Percentiles rank a stretch among this genome's conserved stretches.
phyloP scores from a whole-genome alignment of 2,113 vertebrate genomes.

The Lontra canadensis region DNA sequence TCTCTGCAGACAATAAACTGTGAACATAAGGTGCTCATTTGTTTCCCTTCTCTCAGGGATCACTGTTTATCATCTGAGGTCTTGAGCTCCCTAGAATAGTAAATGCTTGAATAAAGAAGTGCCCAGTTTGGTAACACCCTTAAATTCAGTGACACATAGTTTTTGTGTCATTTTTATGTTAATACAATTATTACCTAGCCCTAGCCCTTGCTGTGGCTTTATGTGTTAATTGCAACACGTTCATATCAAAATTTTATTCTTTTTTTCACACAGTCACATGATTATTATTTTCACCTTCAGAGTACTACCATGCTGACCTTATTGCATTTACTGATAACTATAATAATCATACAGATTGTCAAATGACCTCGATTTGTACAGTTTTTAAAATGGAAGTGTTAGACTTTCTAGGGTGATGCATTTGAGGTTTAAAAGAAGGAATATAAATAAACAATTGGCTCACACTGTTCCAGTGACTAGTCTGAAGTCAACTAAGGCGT shows the following conservation, averaged over 20 bases:
- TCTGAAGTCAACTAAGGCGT: background rate
- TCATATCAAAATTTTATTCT: background rate
- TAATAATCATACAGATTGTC: background rate
- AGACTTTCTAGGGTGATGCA: background rate
- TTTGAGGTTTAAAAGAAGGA: background rate
- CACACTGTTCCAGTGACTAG: background rate
- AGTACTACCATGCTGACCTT: background rate
- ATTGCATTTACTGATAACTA: background rate
- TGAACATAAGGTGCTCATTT: rapidly evolving
- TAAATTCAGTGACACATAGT: background rate
- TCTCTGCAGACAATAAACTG: background rate
- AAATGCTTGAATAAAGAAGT: background rate
- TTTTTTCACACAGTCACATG: background rate
- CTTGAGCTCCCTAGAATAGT: background rate
- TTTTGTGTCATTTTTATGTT: background rate
- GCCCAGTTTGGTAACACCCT: background rate
- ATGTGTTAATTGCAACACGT: background rate
- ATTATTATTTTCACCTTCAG: background rate
- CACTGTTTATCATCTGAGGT: background rate
- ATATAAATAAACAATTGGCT: background rate
- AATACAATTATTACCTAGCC: background rate
- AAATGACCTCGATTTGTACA: background rate
- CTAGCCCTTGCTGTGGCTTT: background rate
- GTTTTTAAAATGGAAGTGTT: background rate
- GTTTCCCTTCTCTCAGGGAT: background rate